Evolutionary conservation across 2,888 invertebrate species (phyloP).

Genomic region (Pachymerium ferrugineum): DNA sequence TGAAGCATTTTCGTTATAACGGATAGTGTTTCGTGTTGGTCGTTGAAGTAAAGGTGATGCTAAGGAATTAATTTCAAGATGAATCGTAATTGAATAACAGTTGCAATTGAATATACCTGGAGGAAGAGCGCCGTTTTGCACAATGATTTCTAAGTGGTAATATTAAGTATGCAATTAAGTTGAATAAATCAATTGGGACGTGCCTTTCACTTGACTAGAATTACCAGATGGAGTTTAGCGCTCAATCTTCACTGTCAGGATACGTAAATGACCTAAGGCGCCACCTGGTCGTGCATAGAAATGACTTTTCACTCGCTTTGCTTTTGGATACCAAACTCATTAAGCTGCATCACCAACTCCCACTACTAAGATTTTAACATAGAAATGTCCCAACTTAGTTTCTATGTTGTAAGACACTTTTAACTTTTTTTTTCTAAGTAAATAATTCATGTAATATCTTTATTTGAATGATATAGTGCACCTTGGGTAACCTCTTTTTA

Average conservation of each 20-base stretch:
- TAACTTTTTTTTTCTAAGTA: too few species aligned
- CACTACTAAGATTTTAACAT: too few species aligned
- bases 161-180: constrained; percentile 7
- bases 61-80: constrained; percentile 11
- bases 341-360: background rate
- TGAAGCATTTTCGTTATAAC: constrained; percentile 2
- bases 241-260: background rate
- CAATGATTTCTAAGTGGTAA: constrained; percentile 20
- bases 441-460: background rate
- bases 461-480: background rate
- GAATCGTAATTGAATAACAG: background rate
- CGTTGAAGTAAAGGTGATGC: constrained; percentile 4
- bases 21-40: background rate
- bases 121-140: background rate
- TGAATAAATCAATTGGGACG: constrained; percentile 6
- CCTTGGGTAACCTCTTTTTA: too few species aligned
- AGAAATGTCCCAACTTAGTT: too few species aligned
- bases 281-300: background rate
- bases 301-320: background rate
- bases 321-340: background rate
- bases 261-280: background rate
- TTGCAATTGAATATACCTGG: background rate
- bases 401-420: too few species aligned
- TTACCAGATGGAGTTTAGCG: constrained; percentile 23
- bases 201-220: too few species aligned